These are phyloP conservation scores for Numida meleagris DNA, from an alignment of 2,113 vertebrate species.

Conservation along the genomic window DNA sequence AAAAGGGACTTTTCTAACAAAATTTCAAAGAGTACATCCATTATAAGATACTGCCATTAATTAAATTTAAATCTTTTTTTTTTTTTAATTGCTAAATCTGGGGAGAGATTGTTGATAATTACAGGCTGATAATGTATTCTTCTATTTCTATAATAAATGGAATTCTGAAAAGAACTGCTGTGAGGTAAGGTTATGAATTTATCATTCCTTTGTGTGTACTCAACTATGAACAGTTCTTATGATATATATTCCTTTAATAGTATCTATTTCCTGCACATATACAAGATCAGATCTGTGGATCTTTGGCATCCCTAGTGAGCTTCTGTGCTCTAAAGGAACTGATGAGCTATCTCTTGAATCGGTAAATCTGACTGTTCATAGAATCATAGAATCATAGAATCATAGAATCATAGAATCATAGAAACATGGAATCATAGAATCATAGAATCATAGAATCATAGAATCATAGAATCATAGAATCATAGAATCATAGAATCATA, in stretches of 20 bases:
- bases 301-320: slow-evolving; percentile 9
- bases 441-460: too few relatives aligned
- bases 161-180: background rate
- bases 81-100: background rate
- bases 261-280: slow-evolving; percentile 25
- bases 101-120: background rate
- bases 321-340: slow-evolving; percentile 34
- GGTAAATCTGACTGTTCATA: slow-evolving; percentile 60
- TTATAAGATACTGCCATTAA: background rate
- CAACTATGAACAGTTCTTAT: background rate
- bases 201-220: background rate
- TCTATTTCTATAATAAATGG: background rate
- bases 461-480: too few relatives aligned
- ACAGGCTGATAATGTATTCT: background rate
- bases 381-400: too few relatives aligned
- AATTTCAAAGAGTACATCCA: background rate
- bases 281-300: background rate
- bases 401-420: too few relatives aligned
- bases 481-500: too few relatives aligned
- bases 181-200: slow-evolving; percentile 6
- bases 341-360: slow-evolving; percentile 47
- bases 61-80: background rate
- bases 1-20: background rate
- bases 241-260: background rate
- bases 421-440: too few relatives aligned